Base-by-base conservation (phyloP, 2,797 vertebrate genomes). In the Sebastes cheni region DNA sequence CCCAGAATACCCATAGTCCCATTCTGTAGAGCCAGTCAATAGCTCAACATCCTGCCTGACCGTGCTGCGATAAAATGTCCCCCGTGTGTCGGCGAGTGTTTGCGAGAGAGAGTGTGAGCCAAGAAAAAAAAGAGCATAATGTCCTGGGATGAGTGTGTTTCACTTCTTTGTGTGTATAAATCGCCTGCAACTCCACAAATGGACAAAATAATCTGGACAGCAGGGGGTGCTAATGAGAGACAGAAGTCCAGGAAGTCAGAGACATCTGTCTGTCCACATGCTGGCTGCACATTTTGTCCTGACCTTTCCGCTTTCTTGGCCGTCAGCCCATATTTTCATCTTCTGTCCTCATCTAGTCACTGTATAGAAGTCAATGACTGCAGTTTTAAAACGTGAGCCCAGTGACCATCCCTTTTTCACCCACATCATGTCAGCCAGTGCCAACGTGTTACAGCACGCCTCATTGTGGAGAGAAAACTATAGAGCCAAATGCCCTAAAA, bases 251-350 rank as follows among this genome's bases (percentile, higher is more conserved):
- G 75, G 36, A 75, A 74, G 34, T 75, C 52, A 13, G 75, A 79
- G 81, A 76, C 81, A 82, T 81, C 79, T 72, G 88, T 77, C 80
- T 67, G 77, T 75, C 83, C 85, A 68, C 82, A 80, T 71, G 65
- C 77, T 71, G 83, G 86, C 83, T 85, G 86, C 86, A 91, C 86
- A 86, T 87, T 87, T 83, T 87, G 88, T 90, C 75, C 91, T 75
- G 84, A 90, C 86, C 88, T 89, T 86, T 85, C 67, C 25, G 62
- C 52, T 74, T 83, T 62, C 36, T 62, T 83, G 88, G 89, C 69
- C 11, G 30, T 69, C 78, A 55, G 75, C 77, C 84, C 58, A 58
- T 50, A 25, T 84, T 81, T 78, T 70, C 72, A 61, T 71, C 77
- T 25, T 66, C 42, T 23, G 36, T 61, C 71, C 80, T 50, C 39